Conservation (phyloP, 2,113 vertebrate genomes). For the Pitta sordida region DNA sequence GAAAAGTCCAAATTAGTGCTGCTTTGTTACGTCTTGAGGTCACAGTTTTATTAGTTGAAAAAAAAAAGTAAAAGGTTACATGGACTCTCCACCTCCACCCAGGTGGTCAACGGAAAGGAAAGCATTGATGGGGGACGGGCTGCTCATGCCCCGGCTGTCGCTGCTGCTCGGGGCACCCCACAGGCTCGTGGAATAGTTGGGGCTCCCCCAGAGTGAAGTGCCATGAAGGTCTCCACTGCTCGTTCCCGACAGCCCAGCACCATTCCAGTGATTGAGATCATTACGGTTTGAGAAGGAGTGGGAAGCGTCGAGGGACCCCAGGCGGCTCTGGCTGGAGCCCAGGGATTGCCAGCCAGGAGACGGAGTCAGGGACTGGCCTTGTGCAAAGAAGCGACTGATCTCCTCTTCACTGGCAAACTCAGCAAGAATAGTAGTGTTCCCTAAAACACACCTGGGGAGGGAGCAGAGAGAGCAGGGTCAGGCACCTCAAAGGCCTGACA, state of each 20-base stretch:
- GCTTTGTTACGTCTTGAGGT: slow-evolving; percentile 83
- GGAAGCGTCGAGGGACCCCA: slow-evolving; percentile 86
- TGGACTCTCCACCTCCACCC: slow-evolving; percentile 90
- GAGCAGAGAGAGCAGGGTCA: background rate
- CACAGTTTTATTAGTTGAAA: slow-evolving; percentile 82
- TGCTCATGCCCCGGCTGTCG: slow-evolving; percentile 88
- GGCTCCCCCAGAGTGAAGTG: slow-evolving; percentile 95
- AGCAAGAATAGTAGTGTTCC: slow-evolving; percentile 99
- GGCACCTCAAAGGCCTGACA: background rate
- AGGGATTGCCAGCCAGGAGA: slow-evolving; percentile 94
- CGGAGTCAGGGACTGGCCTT: slow-evolving; percentile 97
- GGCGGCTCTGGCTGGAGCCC: slow-evolving; percentile 89
- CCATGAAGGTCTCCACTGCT: slow-evolving; percentile 88
- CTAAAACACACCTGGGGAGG: slow-evolving; percentile 92
- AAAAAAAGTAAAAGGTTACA: slow-evolving; percentile 81
- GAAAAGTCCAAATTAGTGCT: slow-evolving; percentile 90
- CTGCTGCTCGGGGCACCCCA: slow-evolving; percentile 88
- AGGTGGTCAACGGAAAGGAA: slow-evolving; percentile 99
- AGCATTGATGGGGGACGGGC: slow-evolving; percentile 92
- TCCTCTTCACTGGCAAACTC: slow-evolving; percentile 99
- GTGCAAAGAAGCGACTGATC: slow-evolving; percentile 99
- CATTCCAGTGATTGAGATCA: slow-evolving; percentile 95
- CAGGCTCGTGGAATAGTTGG: slow-evolving; percentile 96
- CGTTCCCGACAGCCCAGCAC: slow-evolving; percentile 85
- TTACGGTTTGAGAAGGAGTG: slow-evolving; percentile 91